These are phyloP conservation scores for Polymixis lichenea DNA, from an alignment of 2,888 invertebrate genomes.

Conservation along the genomic window DNA sequence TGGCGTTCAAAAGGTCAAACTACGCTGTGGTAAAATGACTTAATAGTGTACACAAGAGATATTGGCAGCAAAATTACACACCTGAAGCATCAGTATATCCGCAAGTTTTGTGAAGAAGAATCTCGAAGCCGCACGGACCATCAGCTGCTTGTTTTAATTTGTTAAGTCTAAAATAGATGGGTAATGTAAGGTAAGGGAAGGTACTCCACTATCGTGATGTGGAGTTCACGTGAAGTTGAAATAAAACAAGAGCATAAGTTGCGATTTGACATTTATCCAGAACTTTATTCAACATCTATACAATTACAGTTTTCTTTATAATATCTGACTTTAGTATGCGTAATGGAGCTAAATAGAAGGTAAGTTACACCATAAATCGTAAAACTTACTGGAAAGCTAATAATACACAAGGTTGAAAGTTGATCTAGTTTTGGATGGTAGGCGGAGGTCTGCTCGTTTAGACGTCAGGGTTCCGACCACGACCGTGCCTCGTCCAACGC, in stretches of 20 bases:
- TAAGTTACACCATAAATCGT: slow-evolving; percentile 38
- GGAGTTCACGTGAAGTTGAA: slow-evolving; percentile 12
- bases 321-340: slow-evolving; percentile 14
- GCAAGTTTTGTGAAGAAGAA: not conserved
- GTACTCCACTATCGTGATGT: not conserved
- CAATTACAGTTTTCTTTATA: slow-evolving; percentile 23
- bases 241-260: slow-evolving; percentile 52
- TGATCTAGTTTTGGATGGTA: slow-evolving; percentile 15
- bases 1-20: no score
- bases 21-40: not conserved
- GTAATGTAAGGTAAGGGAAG: no score
- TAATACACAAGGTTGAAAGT: slow-evolving; percentile 40
- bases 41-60: not conserved
- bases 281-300: slow-evolving; percentile 34
- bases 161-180: not conserved
- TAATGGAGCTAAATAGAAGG: slow-evolving; percentile 22
- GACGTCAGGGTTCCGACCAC: not conserved
- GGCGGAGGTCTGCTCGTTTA: not conserved
- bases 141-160: not conserved
- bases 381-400: slow-evolving; percentile 25
- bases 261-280: slow-evolving; percentile 51
- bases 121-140: not conserved
- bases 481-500: not conserved
- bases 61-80: not conserved
- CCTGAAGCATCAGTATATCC: not conserved